A percentile compares a stretch with the other conserved stretches of the same genome.
Evolutionary conservation across 2,797 vertebrate genomes (phyloP).

Genomic region (Megaceryle alcyon): DNA sequence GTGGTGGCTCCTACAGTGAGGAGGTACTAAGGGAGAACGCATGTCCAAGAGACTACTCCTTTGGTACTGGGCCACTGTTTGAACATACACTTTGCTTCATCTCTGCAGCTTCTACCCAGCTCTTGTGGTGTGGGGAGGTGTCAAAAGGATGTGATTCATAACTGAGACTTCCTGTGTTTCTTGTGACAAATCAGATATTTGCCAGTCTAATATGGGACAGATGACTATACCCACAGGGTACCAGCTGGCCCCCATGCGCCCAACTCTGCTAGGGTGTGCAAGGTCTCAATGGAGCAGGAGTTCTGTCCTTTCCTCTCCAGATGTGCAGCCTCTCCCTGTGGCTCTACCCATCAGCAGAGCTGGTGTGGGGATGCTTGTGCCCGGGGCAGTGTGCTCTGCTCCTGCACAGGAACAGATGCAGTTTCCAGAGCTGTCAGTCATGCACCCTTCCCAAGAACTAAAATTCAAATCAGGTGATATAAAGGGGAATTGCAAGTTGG

Average conservation of each 20-base stretch:
- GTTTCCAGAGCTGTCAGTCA: slow-evolving; percentile 48
- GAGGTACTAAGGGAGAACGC: not conserved
- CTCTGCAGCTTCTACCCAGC: not conserved
- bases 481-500: slow-evolving; percentile 22
- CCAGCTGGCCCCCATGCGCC: accelerated
- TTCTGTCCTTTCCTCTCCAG: not conserved
- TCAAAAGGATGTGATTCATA: not conserved
- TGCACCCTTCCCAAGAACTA: not conserved
- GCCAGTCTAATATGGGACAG: not conserved
- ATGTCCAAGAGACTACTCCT: not conserved
- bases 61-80: not conserved
- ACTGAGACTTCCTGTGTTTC: not conserved
- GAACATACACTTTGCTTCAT: not conserved
- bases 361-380: accelerated
- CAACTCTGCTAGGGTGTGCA: not conserved
- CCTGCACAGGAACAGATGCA: not conserved
- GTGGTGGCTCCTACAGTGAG: not conserved
- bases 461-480: slow-evolving; percentile 49
- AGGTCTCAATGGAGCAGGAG: not conserved
- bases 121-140: accelerated
- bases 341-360: not conserved
- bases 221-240: not conserved
- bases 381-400: not conserved
- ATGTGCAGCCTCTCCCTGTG: not conserved
- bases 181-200: not conserved